Evolutionary conservation across 2,888 invertebrate species (phyloP).

Genomic region (Hymenopus coronatus): DNA sequence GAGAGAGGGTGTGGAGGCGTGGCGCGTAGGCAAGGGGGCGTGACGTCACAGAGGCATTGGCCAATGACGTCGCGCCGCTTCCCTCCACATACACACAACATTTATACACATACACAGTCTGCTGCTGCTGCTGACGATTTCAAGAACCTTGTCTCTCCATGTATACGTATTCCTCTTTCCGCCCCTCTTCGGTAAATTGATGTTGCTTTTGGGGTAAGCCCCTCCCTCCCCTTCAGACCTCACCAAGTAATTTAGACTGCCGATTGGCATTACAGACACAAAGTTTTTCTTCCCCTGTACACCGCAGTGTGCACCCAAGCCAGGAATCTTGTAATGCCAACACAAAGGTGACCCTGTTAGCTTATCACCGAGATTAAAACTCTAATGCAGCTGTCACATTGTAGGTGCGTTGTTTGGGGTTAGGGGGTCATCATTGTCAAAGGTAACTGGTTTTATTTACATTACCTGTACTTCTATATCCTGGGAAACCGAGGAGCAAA

Average conservation of each 20-base stretch:
- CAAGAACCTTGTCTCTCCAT: not conserved
- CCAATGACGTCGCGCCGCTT: not conserved
- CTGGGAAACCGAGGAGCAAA: too few relatives aligned
- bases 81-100: not conserved
- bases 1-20: conserved; percentile 9
- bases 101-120: not conserved
- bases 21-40: conserved; percentile 18
- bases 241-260: not conserved
- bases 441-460: too few relatives aligned
- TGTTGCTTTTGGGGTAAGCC: not conserved
- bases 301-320: not conserved
- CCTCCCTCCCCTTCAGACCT: not conserved
- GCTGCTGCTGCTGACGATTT: not conserved
- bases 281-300: not conserved
- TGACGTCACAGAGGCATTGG: conserved; percentile 22
- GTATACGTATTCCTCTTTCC: not conserved
- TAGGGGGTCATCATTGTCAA: too few relatives aligned
- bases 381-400: too few relatives aligned
- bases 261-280: not conserved
- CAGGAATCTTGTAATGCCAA: too few relatives aligned
- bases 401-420: too few relatives aligned
- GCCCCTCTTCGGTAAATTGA: not conserved
- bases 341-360: not conserved
- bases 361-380: not conserved
- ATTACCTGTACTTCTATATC: too few relatives aligned